Conservation (phyloP, 2,797 vertebrate species). For the Hybognathus amarus region DNA sequence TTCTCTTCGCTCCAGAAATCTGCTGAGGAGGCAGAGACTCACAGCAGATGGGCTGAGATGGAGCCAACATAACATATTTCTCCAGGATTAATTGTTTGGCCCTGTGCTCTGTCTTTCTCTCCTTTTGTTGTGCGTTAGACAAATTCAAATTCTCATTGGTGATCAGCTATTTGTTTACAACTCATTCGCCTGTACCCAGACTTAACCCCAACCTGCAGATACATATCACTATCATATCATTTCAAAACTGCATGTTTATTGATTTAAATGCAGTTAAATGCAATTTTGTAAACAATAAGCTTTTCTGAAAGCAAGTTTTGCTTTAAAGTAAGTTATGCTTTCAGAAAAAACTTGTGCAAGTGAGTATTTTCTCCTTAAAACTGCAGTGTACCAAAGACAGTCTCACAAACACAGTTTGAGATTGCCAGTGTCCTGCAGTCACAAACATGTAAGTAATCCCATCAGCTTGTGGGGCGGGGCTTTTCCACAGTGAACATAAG, state of each 20-base stretch:
- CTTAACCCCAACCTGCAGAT: neutral
- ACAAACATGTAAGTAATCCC: too few relatives aligned
- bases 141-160: conserved; percentile 8
- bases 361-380: too few relatives aligned
- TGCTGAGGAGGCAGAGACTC: conserved; percentile 48
- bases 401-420: too few relatives aligned
- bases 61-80: conserved; percentile 58
- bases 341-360: too few relatives aligned
- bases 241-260: neutral
- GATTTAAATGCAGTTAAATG: too few relatives aligned
- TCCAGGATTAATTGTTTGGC: conserved; percentile 45
- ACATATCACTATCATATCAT: neutral
- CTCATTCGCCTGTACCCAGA: neutral
- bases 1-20: conserved; percentile 39
- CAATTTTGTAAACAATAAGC: too few relatives aligned
- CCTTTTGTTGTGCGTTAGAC: conserved; percentile 20
- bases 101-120: conserved; percentile 16
- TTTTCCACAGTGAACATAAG: too few relatives aligned
- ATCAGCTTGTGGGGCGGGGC: too few relatives aligned
- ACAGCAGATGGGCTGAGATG: conserved; percentile 50
- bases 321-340: too few relatives aligned
- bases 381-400: too few relatives aligned
- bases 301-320: too few relatives aligned
- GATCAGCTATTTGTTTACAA: neutral
- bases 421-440: too few relatives aligned